A percentile compares a stretch with the other conserved stretches of the same genome.
phyloP scores from a whole-genome alignment of 2,113 vertebrate species.

The Ornithorhynchus anatinus region DNA sequence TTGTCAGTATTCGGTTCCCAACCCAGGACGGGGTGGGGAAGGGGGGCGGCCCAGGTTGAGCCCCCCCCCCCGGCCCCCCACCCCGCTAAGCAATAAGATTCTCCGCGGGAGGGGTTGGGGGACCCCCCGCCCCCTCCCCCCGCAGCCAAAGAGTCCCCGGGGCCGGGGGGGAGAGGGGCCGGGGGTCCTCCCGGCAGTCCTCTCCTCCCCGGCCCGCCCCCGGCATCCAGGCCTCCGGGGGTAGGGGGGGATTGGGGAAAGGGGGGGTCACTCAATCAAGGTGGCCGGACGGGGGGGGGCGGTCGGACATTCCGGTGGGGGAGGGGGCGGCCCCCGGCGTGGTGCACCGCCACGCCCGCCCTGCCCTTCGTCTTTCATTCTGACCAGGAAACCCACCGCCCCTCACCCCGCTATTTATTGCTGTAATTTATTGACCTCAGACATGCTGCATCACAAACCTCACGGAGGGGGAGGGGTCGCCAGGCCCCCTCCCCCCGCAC shows the following conservation, averaged over 20 bases:
- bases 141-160: too few species aligned
- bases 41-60: too few species aligned
- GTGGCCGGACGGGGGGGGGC: constrained; percentile 53
- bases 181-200: background rate
- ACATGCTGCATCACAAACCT: constrained; percentile 48
- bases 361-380: constrained; percentile 17
- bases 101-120: background rate
- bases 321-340: background rate
- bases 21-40: too few species aligned
- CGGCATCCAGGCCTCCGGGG: background rate
- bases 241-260: too few species aligned
- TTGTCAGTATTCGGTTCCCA: too few species aligned
- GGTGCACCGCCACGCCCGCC: constrained; percentile 28
- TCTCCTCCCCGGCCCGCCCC: background rate
- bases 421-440: constrained; percentile 53
- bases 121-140: background rate
- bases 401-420: constrained; percentile 63
- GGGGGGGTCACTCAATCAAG: background rate
- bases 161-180: background rate
- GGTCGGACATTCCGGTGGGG: constrained; percentile 54
- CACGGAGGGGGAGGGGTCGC: constrained; percentile 37
- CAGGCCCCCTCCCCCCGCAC: constrained; percentile 47
- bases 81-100: too few species aligned
- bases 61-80: background rate
- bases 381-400: constrained; percentile 38